These are phyloP conservation scores for Cyclina sinensis DNA, from an alignment of 1,140 invertebrate genomes.

Conservation along the genomic window DNA sequence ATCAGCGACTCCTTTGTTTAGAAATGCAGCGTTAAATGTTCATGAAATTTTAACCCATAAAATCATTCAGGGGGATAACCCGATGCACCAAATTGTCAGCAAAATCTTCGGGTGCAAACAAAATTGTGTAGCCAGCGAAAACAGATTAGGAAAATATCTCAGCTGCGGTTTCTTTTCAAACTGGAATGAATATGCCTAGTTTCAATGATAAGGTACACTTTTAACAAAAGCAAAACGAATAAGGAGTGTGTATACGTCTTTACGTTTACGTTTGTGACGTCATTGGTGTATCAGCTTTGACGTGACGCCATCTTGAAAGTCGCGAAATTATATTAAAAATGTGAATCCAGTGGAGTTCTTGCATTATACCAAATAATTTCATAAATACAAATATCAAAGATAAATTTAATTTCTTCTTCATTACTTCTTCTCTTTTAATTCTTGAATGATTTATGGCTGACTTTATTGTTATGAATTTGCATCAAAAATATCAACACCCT, in stretches of 20 bases:
- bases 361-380: too few species aligned
- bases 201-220: neutral
- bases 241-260: too few species aligned
- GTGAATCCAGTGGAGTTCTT: neutral
- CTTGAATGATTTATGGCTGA: neutral
- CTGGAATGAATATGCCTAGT: neutral
- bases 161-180: neutral
- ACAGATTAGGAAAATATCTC: neutral
- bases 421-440: neutral
- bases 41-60: too few species aligned
- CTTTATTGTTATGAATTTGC: neutral
- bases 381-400: too few species aligned
- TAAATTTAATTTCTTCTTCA: too few species aligned
- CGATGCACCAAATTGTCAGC: neutral
- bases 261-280: conserved; percentile 17
- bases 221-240: neutral
- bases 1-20: too few species aligned
- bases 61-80: too few species aligned
- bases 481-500: conserved; percentile 6
- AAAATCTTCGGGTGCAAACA: neutral
- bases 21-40: too few species aligned
- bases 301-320: conserved; percentile 38
- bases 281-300: neutral
- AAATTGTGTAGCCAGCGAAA: neutral
- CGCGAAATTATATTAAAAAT: conserved; percentile 17